Conservation (phyloP, 2,888 invertebrate genomes). For the Prosapia bicincta region DNA sequence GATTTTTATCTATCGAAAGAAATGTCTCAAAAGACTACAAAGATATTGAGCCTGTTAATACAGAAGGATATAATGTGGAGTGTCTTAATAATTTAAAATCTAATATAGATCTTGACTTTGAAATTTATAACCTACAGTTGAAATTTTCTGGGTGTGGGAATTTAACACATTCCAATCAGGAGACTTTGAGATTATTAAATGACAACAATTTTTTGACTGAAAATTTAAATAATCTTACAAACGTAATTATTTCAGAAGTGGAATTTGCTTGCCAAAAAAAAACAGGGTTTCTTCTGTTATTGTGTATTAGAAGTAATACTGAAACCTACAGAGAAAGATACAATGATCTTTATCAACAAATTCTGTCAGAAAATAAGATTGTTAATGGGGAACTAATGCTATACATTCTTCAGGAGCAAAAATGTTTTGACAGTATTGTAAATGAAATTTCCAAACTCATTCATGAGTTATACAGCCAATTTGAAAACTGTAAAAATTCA, state of each 20-base stretch:
- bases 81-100: neutral
- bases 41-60: neutral
- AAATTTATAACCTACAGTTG: neutral
- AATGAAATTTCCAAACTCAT: neutral
- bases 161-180: neutral
- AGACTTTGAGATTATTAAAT: neutral
- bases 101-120: neutral
- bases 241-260: neutral
- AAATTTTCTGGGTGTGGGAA: neutral
- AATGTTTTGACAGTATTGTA: neutral
- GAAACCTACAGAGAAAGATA: neutral
- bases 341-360: neutral
- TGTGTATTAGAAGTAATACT: neutral
- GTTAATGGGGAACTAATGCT: neutral
- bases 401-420: neutral
- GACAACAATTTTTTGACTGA: neutral
- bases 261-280: neutral
- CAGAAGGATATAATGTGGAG: neutral
- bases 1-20: neutral
- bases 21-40: neutral
- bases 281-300: neutral
- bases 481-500: neutral
- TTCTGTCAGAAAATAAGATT: neutral
- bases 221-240: neutral
- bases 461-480: neutral